Base-by-base conservation (phyloP, 2,888 invertebrate genomes). In the Halocaridina rubra region DNA sequence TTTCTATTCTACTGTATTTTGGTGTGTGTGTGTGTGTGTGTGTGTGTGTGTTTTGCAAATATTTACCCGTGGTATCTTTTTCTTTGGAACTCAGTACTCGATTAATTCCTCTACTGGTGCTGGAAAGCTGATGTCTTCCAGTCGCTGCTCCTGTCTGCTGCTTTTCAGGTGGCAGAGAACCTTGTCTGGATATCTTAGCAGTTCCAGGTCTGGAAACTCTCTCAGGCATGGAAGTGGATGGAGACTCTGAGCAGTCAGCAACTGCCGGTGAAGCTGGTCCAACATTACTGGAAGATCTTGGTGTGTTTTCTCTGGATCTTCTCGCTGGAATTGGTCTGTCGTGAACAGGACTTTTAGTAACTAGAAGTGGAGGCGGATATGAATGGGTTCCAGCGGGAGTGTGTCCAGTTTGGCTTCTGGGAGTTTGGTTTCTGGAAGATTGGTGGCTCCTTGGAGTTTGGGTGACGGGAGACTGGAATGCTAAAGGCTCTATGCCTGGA, bases 81-180 rank as follows among this genome's bases (percentile, higher is more conserved):
- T 81, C 76, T 30, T 81, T 81, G 75, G 24, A 67, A 53, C 33
- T 57, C 33, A 81, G 61, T 32, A 76, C 64, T 8, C 53, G n/a
- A 69, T 81, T 81, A 53, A 81, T 46, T 7, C 53, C 75, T 1
- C 24, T 46, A 29, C 5, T 53, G 4, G 13, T 75, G 8, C 24
- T 53, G 22, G 75, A 46, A 8, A 53, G 75, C 7, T 19, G 46
- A 46, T 2, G 75, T 3, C 16, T 53, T 19, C 53, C 53, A 2
- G 53, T 3, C 16, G 16, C 53, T 53, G n/a, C 16, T 3, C 1
- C 2, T 1, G 16, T 53, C 19, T 19, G n/a, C 19, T 16, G 19
- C n/a, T n/a, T n/a, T n/a, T n/a, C n/a, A 53, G 53, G 53, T 10
- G 8, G 3, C n/a, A 10, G 10, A 16, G 5, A 16, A 7, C 53